phyloP scores from a whole-genome alignment of 2,797 vertebrate species.

The Gymnopithys bicolor region DNA sequence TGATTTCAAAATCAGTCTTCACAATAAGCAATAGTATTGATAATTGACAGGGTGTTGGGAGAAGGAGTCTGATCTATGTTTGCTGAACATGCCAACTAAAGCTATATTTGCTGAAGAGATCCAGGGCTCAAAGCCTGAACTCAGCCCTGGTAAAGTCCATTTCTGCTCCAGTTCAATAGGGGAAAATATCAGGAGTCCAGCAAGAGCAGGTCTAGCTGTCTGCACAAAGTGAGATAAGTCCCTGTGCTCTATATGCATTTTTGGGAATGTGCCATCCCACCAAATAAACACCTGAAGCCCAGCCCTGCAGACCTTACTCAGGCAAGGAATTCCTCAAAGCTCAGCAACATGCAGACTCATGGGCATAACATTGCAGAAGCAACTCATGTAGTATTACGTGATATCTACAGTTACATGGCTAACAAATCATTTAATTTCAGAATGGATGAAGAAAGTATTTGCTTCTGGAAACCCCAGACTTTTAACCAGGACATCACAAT shows the following conservation, averaged over 20 bases:
- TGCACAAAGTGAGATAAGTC: not conserved
- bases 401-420: not conserved
- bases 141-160: not conserved
- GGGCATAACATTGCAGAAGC: not conserved
- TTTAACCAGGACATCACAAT: not conserved
- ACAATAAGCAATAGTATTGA: not conserved
- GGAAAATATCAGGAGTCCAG: not conserved
- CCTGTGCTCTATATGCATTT: fast-evolving
- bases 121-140: not conserved
- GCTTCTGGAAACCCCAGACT: not conserved
- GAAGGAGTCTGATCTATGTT: not conserved
- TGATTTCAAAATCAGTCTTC: slow-evolving; percentile 30
- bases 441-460: not conserved
- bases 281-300: not conserved
- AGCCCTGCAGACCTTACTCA: not conserved
- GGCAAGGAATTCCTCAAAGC: not conserved
- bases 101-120: not conserved
- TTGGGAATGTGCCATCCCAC: not conserved
- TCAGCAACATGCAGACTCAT: not conserved
- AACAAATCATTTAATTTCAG: not conserved
- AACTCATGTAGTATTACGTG: not conserved
- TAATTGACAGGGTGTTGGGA: slow-evolving; percentile 6
- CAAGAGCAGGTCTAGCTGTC: not conserved
- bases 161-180: not conserved
- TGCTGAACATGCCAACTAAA: not conserved